phyloP scores from a whole-genome alignment of 2,113 vertebrate genomes.

The Crotalus helleri region DNA sequence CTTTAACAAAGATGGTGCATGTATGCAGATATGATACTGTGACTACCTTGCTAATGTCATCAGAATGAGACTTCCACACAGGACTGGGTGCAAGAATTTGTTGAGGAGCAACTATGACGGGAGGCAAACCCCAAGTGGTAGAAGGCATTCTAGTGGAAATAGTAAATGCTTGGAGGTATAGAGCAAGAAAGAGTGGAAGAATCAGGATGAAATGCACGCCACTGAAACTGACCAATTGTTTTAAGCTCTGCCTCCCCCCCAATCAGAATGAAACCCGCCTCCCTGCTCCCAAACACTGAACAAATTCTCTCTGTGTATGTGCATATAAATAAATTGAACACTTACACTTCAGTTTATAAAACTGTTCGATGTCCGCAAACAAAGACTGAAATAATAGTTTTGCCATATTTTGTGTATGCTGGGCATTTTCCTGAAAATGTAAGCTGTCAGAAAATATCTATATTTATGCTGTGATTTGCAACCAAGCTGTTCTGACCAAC shows the following conservation, averaged over 20 bases:
- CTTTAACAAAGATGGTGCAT: neutral
- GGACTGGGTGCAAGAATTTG: neutral
- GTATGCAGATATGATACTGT: neutral
- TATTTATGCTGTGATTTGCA: neutral
- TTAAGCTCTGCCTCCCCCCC: neutral
- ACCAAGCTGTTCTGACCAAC: neutral
- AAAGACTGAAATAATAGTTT: neutral
- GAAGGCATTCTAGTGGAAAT: neutral
- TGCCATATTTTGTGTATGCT: conserved; percentile 23
- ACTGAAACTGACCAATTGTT: neutral
- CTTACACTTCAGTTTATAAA: neutral
- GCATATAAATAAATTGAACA: neutral
- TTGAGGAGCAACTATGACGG: neutral
- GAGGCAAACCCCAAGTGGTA: neutral
- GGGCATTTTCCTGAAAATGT: neutral
- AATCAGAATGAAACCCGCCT: neutral
- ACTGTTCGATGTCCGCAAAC: neutral
- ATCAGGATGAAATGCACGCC: neutral
- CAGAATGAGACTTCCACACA: neutral
- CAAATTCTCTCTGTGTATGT: too few species aligned
- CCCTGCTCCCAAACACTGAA: neutral
- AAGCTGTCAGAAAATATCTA: neutral
- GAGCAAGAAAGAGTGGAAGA: neutral
- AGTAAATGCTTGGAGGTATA: neutral
- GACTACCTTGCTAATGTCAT: neutral